These are phyloP conservation scores for Campylorhamphus procurvoides DNA, from an alignment of 2,113 vertebrate species.

Conservation along the genomic window DNA sequence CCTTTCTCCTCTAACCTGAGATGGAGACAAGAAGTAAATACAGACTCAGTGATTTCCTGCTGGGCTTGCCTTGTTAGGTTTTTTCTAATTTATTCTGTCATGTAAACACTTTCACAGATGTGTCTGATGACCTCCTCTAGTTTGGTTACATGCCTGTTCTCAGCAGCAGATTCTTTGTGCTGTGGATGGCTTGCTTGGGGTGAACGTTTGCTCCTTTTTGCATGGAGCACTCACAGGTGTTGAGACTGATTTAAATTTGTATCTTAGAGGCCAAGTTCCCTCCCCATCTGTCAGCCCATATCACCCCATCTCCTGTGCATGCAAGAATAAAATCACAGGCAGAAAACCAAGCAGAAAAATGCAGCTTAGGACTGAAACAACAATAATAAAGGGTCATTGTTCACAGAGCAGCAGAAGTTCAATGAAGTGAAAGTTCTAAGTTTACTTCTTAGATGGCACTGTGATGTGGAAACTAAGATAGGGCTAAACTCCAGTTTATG, in stretches of 20 bases:
- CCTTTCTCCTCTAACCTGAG: neutral
- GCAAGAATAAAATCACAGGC: neutral
- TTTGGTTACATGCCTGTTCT: neutral
- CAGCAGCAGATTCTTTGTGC: neutral
- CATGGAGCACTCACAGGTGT: neutral
- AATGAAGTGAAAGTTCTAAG: neutral
- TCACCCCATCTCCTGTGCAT: neutral
- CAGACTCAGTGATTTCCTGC: neutral
- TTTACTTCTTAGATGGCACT: neutral
- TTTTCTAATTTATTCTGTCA: neutral
- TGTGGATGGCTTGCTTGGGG: neutral
- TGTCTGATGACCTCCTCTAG: neutral
- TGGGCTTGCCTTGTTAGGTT: neutral
- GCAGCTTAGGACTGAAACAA: neutral
- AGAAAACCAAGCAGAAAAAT: neutral
- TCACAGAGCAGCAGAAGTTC: neutral
- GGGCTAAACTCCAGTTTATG: neutral
- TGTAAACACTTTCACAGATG: neutral
- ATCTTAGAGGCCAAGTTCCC: neutral
- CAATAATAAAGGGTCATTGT: neutral
- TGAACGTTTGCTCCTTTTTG: neutral
- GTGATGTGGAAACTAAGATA: neutral
- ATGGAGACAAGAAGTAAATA: neutral
- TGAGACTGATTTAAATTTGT: neutral
- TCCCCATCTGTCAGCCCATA: neutral